These are phyloP conservation scores for Trichomalopsis sarcophagae DNA, from an alignment of 1,140 invertebrate species.

Conservation along the genomic window DNA sequence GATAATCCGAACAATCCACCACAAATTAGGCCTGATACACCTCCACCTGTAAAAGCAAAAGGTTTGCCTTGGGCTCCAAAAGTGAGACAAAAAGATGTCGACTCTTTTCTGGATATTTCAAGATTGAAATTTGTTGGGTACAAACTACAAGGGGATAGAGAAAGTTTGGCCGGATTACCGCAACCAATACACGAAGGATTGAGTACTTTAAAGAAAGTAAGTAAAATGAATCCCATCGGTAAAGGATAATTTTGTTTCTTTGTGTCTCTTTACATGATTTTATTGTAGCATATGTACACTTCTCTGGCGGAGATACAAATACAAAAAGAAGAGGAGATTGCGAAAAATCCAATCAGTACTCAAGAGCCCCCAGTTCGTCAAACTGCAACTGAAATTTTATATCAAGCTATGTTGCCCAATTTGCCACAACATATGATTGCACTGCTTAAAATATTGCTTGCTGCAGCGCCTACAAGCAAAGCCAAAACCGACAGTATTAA, in stretches of 20 bases:
- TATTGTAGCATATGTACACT: slow-evolving; percentile 85
- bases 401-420: slow-evolving; percentile 93
- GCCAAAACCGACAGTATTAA: slow-evolving; percentile 99
- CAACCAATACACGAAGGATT: slow-evolving; percentile 97
- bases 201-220: slow-evolving; percentile 87
- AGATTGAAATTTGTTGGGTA: slow-evolving; percentile 97
- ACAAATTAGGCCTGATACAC: slow-evolving; percentile 72
- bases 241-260: slow-evolving; percentile 31
- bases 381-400: slow-evolving; percentile 91
- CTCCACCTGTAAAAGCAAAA: slow-evolving; percentile 70
- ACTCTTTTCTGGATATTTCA: slow-evolving; percentile 92
- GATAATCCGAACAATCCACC: slow-evolving; percentile 64
- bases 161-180: slow-evolving; percentile 93
- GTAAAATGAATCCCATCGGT: slow-evolving; percentile 30
- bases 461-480: slow-evolving; percentile 97
- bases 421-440: slow-evolving; percentile 98
- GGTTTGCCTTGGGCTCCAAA: slow-evolving; percentile 96
- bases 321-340: slow-evolving; percentile 88
- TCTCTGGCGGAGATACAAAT: slow-evolving; percentile 90
- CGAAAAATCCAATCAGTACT: slow-evolving; percentile 85
- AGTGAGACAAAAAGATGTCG: slow-evolving; percentile 95
- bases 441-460: slow-evolving; percentile 96
- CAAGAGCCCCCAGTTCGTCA: slow-evolving; percentile 71
- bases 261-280: slow-evolving; percentile 32
- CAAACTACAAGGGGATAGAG: slow-evolving; percentile 87